Percentiles rank a stretch among this genome's conserved stretches.
Conservation (phyloP, 2,113 vertebrate genomes). For the Fukomys damarensis region DNA sequence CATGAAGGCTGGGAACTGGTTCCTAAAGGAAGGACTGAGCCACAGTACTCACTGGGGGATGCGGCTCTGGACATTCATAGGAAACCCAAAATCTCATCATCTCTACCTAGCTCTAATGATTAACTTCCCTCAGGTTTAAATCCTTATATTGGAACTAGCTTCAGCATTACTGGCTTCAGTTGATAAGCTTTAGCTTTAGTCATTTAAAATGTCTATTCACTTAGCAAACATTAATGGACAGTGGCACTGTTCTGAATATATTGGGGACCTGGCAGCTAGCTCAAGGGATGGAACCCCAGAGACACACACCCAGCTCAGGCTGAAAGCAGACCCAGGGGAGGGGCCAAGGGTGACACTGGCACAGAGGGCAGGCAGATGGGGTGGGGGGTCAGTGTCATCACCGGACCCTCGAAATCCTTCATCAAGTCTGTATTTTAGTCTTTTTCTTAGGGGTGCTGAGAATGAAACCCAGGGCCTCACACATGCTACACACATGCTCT, state of each 20-base stretch:
- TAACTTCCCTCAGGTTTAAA: background rate
- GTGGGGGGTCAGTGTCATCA: background rate
- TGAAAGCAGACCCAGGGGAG: background rate
- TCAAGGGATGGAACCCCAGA: too few relatives aligned
- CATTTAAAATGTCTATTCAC: background rate
- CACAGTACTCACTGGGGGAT: background rate
- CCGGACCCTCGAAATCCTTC: background rate
- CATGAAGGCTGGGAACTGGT: background rate
- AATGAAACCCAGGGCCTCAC: background rate
- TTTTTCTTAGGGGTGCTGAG: background rate
- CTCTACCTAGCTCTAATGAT: background rate
- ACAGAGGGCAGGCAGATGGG: background rate
- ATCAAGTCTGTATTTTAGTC: background rate
- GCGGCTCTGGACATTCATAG: background rate
- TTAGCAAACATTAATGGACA: background rate
- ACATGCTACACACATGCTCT: background rate
- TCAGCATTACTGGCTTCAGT: background rate
- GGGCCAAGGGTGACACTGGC: background rate
- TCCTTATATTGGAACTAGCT: slow-evolving; percentile 23
- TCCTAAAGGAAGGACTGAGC: background rate
- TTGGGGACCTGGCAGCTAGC: background rate
- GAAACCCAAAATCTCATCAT: background rate
- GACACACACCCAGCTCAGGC: background rate
- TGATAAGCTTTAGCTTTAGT: background rate
- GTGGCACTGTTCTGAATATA: background rate